Evolutionary conservation across 2,113 vertebrate genomes (phyloP), one percentile per base, ranked within the genome.

Genomic region (Ceyx cyanopectus): DNA sequence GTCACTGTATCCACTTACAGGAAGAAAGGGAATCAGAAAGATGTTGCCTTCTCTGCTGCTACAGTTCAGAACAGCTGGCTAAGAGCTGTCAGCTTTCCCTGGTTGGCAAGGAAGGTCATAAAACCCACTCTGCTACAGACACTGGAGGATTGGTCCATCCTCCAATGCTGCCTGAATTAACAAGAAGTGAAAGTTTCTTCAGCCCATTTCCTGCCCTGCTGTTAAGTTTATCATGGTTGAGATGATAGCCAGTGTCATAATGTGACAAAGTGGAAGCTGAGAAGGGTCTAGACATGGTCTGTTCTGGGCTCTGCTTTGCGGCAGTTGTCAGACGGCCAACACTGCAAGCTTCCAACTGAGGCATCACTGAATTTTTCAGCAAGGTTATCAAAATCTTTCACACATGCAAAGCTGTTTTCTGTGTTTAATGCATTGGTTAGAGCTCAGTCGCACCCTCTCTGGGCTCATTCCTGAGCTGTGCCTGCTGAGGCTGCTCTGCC

Each of bases 281-380:
- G 74, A 78, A 95, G 67, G 73, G 86, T 93, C 74, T 60, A 91
- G 93, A 89, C 67, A 8, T 17, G 50, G 74, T 89, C 51, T 76
- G 46, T 41, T 68, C 62, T 20, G 17, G 48, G 29, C n/a, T 66
- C 12, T 61, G 58, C 72, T 80, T 48, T 0, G 1, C 65, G 62
- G 74, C 62, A 66, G 27, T 57, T 90, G 85, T 78, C 90, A 94
- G 68, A 73, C 75, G 66, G 66, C 37, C 1, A 13, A 78, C 41
- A 65, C 26, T 23, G 20, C 40, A 30, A 9, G 15, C 50, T 79
- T 76, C 66, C 62, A 66, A 5, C 26, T 1, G 15, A 89, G 63
- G 54, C 75, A 26, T 48, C 10, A 0, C 69, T 85, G 89, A 61
- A 27, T 91, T 87, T 92, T 89, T 91, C 81, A 89, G 67, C n/a